Evolutionary conservation across 2,797 vertebrate genomes (phyloP).

Genomic region (Aplochiton taeniatus): DNA sequence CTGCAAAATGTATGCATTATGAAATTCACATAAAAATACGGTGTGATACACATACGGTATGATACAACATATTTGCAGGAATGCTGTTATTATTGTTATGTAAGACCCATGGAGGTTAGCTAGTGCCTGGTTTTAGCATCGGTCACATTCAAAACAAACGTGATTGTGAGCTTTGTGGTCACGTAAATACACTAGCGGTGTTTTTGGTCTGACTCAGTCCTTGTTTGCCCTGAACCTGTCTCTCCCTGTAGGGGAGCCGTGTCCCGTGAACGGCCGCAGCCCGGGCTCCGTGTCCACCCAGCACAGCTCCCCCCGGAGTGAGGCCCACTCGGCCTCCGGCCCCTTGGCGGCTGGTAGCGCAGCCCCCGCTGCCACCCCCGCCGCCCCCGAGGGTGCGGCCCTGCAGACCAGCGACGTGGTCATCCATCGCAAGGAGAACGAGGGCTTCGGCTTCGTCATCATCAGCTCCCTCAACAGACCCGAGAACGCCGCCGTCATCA

Average conservation of each 20-base stretch:
- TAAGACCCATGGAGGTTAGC: too few relatives aligned
- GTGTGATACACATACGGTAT: too few relatives aligned
- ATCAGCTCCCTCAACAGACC: constrained; percentile 98
- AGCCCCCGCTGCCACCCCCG: constrained; percentile 70
- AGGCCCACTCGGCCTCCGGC: constrained; percentile 80
- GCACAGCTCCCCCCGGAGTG: constrained; percentile 94
- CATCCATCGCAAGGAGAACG: constrained; percentile 97
- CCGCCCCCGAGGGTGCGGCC: constrained; percentile 80
- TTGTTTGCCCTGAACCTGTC: not conserved
- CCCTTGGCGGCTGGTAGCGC: constrained; percentile 76
- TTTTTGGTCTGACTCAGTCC: constrained; percentile 3
- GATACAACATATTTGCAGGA: too few relatives aligned
- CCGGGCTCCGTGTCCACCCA: constrained; percentile 92
- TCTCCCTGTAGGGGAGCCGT: constrained; percentile 84
- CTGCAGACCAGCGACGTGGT: constrained; percentile 92
- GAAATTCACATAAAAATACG: too few relatives aligned
- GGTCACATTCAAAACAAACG: not conserved
- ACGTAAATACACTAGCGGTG: constrained; percentile 1
- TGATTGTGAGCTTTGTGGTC: not conserved
- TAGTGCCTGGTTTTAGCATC: too few relatives aligned
- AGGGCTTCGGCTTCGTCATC: constrained; percentile 98
- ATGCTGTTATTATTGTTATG: too few relatives aligned
- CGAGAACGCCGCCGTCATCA: constrained; percentile 89
- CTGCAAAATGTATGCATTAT: too few relatives aligned
- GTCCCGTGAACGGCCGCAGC: constrained; percentile 92